These are phyloP conservation scores for Argyrosomus japonicus DNA, from an alignment of 2,113 vertebrate genomes.

Conservation along the genomic window DNA sequence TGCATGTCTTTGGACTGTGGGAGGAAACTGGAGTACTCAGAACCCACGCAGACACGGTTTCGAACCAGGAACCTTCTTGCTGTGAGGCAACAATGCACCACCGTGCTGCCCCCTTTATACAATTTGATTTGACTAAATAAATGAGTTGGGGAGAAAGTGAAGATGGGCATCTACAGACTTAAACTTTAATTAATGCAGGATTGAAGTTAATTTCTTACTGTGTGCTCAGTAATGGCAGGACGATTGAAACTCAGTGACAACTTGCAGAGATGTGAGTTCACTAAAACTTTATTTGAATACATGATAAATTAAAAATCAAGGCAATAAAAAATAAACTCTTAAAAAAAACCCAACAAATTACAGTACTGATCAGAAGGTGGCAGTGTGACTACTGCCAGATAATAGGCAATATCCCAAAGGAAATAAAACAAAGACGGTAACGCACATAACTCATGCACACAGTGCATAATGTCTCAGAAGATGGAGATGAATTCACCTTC, in stretches of 20 bases:
- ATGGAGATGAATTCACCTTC: neutral
- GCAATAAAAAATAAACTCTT: constrained; percentile 32
- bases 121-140: neutral
- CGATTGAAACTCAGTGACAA: neutral
- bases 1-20: no score
- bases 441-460: constrained; percentile 54
- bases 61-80: no score
- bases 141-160: neutral
- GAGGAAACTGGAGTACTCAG: no score
- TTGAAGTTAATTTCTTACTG: neutral
- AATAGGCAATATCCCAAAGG: neutral
- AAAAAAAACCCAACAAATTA: neutral
- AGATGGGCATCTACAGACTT: neutral
- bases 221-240: neutral
- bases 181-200: neutral
- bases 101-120: no score
- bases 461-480: constrained; percentile 51
- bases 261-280: neutral
- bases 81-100: no score
- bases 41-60: no score
- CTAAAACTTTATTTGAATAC: constrained; percentile 61
- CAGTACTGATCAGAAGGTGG: constrained; percentile 53
- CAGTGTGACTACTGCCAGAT: constrained; percentile 36
- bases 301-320: constrained; percentile 36
- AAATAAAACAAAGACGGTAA: neutral